Evolutionary conservation across 2,888 invertebrate species (phyloP).

Genomic region (Ophion ellenae): DNA sequence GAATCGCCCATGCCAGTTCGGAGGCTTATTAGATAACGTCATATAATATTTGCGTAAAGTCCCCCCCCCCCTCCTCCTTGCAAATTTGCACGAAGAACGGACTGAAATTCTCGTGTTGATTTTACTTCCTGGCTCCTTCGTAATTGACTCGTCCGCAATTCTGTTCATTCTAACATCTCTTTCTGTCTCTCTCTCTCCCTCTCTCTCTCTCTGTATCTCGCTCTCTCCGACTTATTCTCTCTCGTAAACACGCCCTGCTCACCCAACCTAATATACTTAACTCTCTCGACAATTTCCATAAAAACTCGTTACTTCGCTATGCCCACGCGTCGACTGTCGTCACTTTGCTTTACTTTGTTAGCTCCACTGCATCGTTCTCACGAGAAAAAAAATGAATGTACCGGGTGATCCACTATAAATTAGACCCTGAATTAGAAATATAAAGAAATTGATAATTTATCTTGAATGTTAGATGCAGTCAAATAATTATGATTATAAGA

Average conservation of each 20-base stretch:
- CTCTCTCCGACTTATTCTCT: too few relatives aligned
- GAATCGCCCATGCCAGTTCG: slow-evolving; percentile 24
- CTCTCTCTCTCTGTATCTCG: background rate
- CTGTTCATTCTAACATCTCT: background rate
- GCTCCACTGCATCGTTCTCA: too few relatives aligned
- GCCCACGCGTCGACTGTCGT: background rate
- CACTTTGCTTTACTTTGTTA: background rate
- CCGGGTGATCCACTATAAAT: too few relatives aligned
- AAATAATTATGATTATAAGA: too few relatives aligned
- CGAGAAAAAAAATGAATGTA: too few relatives aligned
- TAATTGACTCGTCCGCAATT: slow-evolving; percentile 60
- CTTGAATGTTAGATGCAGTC: too few relatives aligned
- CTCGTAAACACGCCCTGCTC: slow-evolving; percentile 1
- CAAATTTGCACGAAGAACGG: slow-evolving; percentile 34
- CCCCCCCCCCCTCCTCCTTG: slow-evolving; percentile 5
- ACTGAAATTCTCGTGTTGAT: slow-evolving; percentile 24
- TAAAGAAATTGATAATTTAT: too few relatives aligned
- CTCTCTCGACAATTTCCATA: slow-evolving; percentile 44
- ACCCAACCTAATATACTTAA: slow-evolving; percentile 49
- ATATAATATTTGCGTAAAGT: slow-evolving; percentile 62
- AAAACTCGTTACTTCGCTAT: slow-evolving; percentile 35
- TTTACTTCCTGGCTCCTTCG: slow-evolving; percentile 56
- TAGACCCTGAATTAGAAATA: too few relatives aligned
- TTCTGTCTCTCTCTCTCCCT: slow-evolving; percentile 1
- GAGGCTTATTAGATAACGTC: slow-evolving; percentile 63